Evolutionary conservation across 2,888 invertebrate genomes (phyloP).

Genomic region (Drosophila cracens): DNA sequence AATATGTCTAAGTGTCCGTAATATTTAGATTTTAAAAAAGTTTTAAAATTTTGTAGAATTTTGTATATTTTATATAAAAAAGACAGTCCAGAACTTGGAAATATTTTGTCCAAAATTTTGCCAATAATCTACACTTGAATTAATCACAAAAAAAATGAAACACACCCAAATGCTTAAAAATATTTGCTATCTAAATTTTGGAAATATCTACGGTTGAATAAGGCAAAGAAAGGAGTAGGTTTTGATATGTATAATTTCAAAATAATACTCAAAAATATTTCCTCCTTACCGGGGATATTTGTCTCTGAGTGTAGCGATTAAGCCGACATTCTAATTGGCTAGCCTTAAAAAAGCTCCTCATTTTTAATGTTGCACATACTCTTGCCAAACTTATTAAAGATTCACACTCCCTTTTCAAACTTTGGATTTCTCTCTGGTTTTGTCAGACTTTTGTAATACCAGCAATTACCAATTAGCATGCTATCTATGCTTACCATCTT

Average conservation of each 20-base stretch:
- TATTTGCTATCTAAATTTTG: too few species aligned
- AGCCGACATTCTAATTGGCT: background rate
- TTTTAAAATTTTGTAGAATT: background rate
- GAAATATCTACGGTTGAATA: too few species aligned
- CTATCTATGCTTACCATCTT: slow-evolving; percentile 46
- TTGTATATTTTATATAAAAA: too few species aligned
- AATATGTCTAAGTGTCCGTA: background rate
- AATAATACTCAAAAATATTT: background rate
- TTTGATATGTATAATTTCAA: too few species aligned
- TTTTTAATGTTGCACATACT: background rate
- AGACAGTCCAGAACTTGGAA: too few species aligned
- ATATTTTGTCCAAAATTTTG: too few species aligned
- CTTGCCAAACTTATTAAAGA: background rate
- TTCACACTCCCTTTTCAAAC: background rate
- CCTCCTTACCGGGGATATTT: background rate
- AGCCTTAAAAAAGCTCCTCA: background rate
- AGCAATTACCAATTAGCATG: slow-evolving; percentile 23
- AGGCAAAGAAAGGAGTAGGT: too few species aligned
- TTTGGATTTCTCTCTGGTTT: background rate
- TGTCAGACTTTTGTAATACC: background rate
- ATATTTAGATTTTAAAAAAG: background rate
- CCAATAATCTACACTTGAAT: too few species aligned
- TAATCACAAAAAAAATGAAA: too few species aligned
- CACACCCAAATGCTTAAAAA: too few species aligned
- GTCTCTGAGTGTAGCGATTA: background rate